These are phyloP conservation scores for Helleia helle DNA, from an alignment of 2,888 invertebrate genomes.

Conservation along the genomic window DNA sequence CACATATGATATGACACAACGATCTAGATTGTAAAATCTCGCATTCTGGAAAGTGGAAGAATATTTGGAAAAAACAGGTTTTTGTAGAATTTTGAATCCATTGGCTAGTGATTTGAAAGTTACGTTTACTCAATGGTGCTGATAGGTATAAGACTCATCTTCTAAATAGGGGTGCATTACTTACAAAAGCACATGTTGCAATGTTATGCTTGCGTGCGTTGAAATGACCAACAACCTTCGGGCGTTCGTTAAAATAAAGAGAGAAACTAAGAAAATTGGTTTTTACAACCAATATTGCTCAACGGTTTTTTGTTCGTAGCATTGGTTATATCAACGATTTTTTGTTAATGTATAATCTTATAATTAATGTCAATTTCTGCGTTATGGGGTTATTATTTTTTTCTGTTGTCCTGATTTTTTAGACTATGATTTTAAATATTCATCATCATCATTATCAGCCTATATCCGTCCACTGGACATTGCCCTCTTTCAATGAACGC, in stretches of 20 bases:
- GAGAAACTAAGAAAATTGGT: constrained; percentile 7
- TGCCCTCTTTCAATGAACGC: no score
- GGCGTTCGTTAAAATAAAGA: not conserved
- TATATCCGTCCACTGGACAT: no score
- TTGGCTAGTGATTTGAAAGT: no score
- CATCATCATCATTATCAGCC: no score
- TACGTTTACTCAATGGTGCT: no score
- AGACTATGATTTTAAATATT: no score
- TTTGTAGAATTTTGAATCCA: no score
- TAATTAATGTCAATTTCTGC: not conserved
- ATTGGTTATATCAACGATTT: constrained; percentile 1
- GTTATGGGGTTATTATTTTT: not conserved
- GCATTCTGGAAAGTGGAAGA: no score
- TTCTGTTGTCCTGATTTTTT: not conserved
- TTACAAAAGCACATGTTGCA: constrained; percentile 5
- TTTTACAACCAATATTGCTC: constrained; percentile 4
- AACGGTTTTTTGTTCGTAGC: constrained; percentile 1
- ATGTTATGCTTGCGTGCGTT: constrained; percentile 7
- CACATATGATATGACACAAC: no score
- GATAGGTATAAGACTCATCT: no score
- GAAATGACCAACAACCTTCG: constrained; percentile 3
- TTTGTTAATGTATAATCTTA: not conserved
- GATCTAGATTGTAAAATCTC: no score
- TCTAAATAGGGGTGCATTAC: not conserved
- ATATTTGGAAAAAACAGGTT: no score